Base-by-base conservation (phyloP, 2,113 vertebrate species). In the Cephalopholis sonnerati region DNA sequence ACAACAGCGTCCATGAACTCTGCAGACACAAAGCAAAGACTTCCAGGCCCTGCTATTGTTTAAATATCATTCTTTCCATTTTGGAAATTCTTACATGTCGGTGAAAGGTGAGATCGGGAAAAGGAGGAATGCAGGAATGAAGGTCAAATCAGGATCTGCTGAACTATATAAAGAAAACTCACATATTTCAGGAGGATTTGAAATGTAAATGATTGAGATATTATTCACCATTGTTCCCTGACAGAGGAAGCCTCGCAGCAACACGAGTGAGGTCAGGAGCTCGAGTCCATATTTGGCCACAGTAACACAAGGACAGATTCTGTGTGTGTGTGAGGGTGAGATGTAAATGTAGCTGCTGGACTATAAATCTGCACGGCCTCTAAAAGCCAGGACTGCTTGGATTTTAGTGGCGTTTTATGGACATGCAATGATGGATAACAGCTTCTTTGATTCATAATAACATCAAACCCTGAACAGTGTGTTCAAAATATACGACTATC, bases 281-380 rank as follows among this genome's bases (percentile, higher is more conserved):
- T 1, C 7, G n/a, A 46, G 1, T 72, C 89, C 77, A 76, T 84
- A 89, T 91, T 88, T 87, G 78, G 82, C 44, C 53, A 65, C 74
- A 66, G 44, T 41, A 69, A 73, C 69, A 41, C 29, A 12, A 48
- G 70, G 55, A 80, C 65, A 58, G 59, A 27, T 78, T 68, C 22
- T 77, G 59, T 64, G 59, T 82, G 59, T 82, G 58, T 74, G 50
- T 29, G 62, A 73, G 68, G 39, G 68, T 16, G 58, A 84, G 53
- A 63, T 71, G 46, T 16, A 36, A 74, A 8, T 36, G 22, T 1
- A 4, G 64, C 64, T 62, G 8, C 59, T 71, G 63, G 27, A 74
- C 69, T 74, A 22, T 77, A 77, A 81, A 89, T 85, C 39, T 70
- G 25, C 27, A 46, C 5, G 3, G 10, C 8, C 61, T 81, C 27